Evolutionary conservation across 2,113 vertebrate genomes (phyloP), one percentile per base, ranked within the genome.

Genomic region (Sprattus sprattus): DNA sequence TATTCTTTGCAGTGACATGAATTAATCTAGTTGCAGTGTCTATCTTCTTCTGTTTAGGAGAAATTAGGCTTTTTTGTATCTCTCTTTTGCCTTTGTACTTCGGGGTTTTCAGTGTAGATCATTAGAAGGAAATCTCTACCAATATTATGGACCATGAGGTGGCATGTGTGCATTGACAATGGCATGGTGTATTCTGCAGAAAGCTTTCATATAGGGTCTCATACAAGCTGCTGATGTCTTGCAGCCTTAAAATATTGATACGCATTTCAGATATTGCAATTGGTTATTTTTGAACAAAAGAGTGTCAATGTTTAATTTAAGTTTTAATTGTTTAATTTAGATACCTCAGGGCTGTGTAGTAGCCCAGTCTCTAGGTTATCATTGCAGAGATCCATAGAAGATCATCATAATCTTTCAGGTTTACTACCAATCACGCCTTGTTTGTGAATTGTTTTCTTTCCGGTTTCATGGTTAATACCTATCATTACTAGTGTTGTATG

Each of bases 361-460:
- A 32, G 71, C 32, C 64, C 64, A 32, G 64, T 28, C 64, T 15
- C 28, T 32, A 28, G 64, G 67, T 6, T 16, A 16, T 22, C 22
- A 60, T 5, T 28, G 11, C 16, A 78, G 10, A 78, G 32, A 78
- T 39, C 28, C 32, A 75, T n/a, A 71, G 64, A 71, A 71, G 25
- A 71, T 13, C 28, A 78, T 78, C 39, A 39, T 32, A 78, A 18
- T 13, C 71, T 78, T 39, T 39, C 71, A 78, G 71, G 71, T 78
- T 39, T 39, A 78, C 71, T 32, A 78, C 71, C 71, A 44, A 78
- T 15, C 71, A 78, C 13, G 71, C 71, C 71, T 78, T 78, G 28
- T 44, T 44, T 75, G 32, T 32, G 71, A 78, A n/a, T 78, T 78
- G 28, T 32, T 20, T 60, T 52, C 18, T 6, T 60, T 60, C 18